Conservation (phyloP, 2,113 vertebrate genomes). For the Notarius quadriscutis region DNA sequence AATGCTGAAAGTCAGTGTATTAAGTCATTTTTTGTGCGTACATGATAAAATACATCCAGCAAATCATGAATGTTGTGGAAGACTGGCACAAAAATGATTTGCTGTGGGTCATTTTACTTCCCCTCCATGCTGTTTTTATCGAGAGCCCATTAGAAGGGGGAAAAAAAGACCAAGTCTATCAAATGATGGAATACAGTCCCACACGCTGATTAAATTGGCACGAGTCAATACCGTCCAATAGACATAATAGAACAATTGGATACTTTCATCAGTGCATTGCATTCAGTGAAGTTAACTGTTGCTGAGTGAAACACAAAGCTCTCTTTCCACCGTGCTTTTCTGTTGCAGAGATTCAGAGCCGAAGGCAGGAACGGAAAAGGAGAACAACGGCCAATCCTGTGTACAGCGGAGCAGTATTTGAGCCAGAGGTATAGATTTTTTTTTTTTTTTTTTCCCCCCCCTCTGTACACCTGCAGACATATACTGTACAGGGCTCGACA, state of each 20-base stretch:
- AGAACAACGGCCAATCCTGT: slow-evolving; percentile 98
- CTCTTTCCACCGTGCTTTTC: neutral
- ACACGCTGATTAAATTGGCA: neutral
- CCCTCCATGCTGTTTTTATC: neutral
- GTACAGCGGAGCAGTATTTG: slow-evolving; percentile 95
- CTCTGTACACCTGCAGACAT: too few relatives aligned
- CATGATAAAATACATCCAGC: neutral
- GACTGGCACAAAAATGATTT: neutral
- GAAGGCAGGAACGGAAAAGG: slow-evolving; percentile 94
- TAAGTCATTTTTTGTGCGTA: neutral
- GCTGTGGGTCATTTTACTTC: neutral
- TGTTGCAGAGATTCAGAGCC: slow-evolving; percentile 94
- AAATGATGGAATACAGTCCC: neutral
- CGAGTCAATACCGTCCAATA: neutral
- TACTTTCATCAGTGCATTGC: neutral
- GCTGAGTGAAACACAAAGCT: neutral
- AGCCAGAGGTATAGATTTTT: slow-evolving; percentile 86
- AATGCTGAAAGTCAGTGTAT: too few relatives aligned
- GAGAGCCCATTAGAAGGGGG: neutral
- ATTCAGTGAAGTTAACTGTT: neutral
- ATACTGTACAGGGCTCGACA: too few relatives aligned
- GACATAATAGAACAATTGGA: neutral
- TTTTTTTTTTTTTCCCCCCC: too few relatives aligned
- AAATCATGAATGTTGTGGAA: neutral
- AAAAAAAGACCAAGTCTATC: neutral